These are phyloP conservation scores for Phoenicopterus ruber DNA, from an alignment of 2,113 vertebrate genomes.

Conservation along the genomic window DNA sequence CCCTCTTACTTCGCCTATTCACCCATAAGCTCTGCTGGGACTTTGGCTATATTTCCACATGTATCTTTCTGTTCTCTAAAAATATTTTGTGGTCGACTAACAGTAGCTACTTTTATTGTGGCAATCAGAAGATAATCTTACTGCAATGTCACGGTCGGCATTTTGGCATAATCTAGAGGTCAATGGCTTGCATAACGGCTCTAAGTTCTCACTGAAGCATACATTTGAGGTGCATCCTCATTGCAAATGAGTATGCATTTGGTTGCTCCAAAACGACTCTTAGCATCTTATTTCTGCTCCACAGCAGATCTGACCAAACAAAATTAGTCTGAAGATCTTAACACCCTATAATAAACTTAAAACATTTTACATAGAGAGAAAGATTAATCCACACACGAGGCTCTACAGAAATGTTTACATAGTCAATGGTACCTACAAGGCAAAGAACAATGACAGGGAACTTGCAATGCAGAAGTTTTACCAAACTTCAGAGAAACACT, in stretches of 20 bases:
- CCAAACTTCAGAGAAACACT: neutral
- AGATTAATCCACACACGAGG: neutral
- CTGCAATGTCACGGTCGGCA: neutral
- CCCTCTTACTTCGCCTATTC: neutral
- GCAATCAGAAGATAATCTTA: neutral
- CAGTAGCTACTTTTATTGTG: neutral
- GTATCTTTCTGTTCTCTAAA: neutral
- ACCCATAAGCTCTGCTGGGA: neutral
- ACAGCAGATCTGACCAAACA: neutral
- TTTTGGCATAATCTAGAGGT: neutral
- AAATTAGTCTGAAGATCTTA: neutral
- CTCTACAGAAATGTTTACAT: neutral
- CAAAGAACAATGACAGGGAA: neutral
- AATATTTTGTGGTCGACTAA: neutral
- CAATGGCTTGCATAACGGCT: neutral
- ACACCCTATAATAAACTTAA: neutral
- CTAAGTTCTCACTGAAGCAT: neutral
- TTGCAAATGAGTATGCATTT: too few species aligned
- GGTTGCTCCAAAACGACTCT: too few species aligned
- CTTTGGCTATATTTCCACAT: accelerated
- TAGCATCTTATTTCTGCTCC: neutral
- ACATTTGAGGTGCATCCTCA: neutral
- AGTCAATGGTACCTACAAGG: neutral
- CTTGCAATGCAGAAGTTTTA: neutral
- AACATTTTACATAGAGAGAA: neutral